Evolutionary conservation across 2,113 vertebrate species (phyloP), one percentile per base, ranked within the genome.

Genomic region (Tursiops truncatus): DNA sequence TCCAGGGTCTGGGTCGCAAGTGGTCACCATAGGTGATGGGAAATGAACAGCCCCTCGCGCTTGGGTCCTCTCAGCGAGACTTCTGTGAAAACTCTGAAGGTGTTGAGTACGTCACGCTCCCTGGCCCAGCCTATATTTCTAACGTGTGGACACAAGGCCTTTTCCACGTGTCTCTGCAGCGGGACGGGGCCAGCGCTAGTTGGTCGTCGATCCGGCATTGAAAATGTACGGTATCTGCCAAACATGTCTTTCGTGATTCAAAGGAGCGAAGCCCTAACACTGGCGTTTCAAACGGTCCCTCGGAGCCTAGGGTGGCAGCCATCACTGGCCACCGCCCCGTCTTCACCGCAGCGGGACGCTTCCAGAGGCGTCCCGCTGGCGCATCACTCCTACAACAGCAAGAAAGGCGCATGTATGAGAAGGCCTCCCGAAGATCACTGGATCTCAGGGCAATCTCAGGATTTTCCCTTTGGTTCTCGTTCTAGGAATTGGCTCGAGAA

Each of bases 81-180:
- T 65, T 70, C 31, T 41, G 26, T n/a, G 56, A 82, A 86, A 65
- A 14, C 25, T 70, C 41, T 63, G n/a, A 85, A 80, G 23, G 68
- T 17, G 21, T 0, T 15, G n/a, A 70, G 53, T 41, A 9, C 26
- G 3, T 70, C 58, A 1, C 25, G 11, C 17, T 71, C 70, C 71
- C 14, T 15, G 28, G 33, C 6, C 63, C 9, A 9, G 2, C 36
- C 84, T 50, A 0, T 33, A 26, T 50, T 53, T 65, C 21, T 44
- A 26, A 76, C 21, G 1, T 4, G 1, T 0, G 38, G 17, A 60
- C 12, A 23, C 33, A 65, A 44, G 44, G 25, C 31, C 44, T 73
- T 38, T 33, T 25, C 38, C 56, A 6, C 0, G 2, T 1, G 1
- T 9, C 41, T 62, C 17, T 60, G 21, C 13, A 25, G 0, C 20